Percentiles rank a stretch among this genome's conserved stretches.
These are phyloP conservation scores for Lepisosteus osseus DNA, from an alignment of 2,113 vertebrate genomes.

Conservation along the genomic window DNA sequence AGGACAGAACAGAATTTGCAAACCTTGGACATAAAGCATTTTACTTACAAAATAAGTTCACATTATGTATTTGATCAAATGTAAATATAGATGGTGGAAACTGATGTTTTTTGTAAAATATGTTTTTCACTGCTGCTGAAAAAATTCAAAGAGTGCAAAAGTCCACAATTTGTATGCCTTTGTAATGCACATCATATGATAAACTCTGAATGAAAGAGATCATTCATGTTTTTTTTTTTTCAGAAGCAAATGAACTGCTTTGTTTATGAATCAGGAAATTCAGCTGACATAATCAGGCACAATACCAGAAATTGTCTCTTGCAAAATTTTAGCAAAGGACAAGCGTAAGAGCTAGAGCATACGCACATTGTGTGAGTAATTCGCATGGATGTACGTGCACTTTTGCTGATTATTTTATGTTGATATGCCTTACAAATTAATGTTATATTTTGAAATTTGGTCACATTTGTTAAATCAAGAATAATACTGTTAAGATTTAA, in stretches of 20 bases:
- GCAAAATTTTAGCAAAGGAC: background rate
- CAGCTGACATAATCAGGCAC: slow-evolving; percentile 11
- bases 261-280: slow-evolving; percentile 12
- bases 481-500: too few relatives aligned
- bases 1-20: too few relatives aligned
- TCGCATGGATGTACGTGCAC: background rate
- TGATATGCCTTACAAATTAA: too few relatives aligned
- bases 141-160: background rate
- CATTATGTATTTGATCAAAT: too few relatives aligned
- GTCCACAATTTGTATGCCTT: slow-evolving; percentile 2
- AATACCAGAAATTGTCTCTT: slow-evolving; percentile 1
- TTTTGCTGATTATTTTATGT: background rate
- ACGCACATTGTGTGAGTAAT: background rate
- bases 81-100: too few relatives aligned
- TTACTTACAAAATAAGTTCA: too few relatives aligned
- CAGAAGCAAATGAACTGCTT: background rate
- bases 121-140: background rate
- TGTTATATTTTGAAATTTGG: too few relatives aligned
- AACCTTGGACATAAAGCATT: too few relatives aligned
- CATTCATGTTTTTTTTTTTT: slow-evolving; percentile 14
- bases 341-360: background rate
- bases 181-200: slow-evolving; percentile 7
- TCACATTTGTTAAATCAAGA: too few relatives aligned
- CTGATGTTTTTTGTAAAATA: background rate
- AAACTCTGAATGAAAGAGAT: slow-evolving; percentile 1